These are phyloP conservation scores for Taurulus bubalis DNA, from an alignment of 2,113 vertebrate genomes.

Conservation along the genomic window DNA sequence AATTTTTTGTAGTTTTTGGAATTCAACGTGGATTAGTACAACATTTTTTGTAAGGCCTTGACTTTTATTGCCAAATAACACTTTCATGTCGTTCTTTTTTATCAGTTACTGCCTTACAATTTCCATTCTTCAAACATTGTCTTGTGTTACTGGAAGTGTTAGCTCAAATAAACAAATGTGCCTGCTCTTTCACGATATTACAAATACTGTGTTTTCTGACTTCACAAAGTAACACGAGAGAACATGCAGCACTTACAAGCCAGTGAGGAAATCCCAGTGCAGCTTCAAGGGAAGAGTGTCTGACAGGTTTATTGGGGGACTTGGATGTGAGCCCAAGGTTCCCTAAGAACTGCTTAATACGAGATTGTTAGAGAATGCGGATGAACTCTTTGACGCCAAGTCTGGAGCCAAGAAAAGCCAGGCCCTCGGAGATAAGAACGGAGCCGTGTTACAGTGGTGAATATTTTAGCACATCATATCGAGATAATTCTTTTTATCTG, in stretches of 20 bases:
- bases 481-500: constrained; percentile 69
- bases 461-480: constrained; percentile 70
- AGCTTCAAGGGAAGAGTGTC: constrained; percentile 62
- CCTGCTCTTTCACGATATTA: constrained; percentile 36
- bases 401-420: constrained; percentile 46
- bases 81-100: neutral
- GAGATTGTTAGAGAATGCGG: constrained; percentile 52
- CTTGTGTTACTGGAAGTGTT: constrained; percentile 10
- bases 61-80: constrained; percentile 19
- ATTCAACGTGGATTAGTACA: neutral
- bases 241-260: constrained; percentile 32
- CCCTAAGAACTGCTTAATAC: constrained; percentile 50
- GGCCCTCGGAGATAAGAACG: constrained; percentile 43
- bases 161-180: constrained; percentile 39
- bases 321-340: constrained; percentile 45
- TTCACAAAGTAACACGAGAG: constrained; percentile 52
- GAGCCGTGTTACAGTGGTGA: constrained; percentile 45
- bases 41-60: neutral
- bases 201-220: constrained; percentile 34
- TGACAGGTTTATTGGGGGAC: constrained; percentile 66
- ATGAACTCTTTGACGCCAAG: constrained; percentile 48
- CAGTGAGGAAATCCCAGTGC: constrained; percentile 51
- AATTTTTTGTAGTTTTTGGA: neutral
- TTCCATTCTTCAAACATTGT: constrained; percentile 21
- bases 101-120: neutral